Evolutionary conservation across 2,113 vertebrate genomes (phyloP).

Genomic region (Vombatus ursinus): DNA sequence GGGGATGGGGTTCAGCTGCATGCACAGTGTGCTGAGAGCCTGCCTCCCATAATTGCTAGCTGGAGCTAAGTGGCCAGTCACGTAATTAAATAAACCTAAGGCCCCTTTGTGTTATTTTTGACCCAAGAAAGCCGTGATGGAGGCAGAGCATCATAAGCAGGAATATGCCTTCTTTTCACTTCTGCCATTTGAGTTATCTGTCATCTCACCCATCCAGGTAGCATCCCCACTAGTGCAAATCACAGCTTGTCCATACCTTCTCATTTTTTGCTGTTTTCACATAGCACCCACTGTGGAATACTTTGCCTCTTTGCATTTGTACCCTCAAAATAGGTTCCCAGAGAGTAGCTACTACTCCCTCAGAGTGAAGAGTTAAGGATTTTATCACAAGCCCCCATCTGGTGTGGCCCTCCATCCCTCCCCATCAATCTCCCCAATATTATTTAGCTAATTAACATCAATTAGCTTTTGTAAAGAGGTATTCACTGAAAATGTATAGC

Average conservation of each 20-base stretch:
- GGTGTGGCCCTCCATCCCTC: background rate
- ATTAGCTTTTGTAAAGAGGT: background rate
- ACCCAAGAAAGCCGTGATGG: background rate
- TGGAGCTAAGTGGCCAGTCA: background rate
- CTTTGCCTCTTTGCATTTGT: background rate
- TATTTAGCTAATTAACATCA: background rate
- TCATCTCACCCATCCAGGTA: background rate
- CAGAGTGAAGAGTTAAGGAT: background rate
- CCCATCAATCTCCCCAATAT: background rate
- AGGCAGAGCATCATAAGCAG: background rate
- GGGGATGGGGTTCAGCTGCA: background rate
- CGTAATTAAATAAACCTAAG: background rate
- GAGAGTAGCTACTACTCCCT: background rate
- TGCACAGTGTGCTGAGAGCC: background rate
- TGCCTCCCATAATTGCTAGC: background rate
- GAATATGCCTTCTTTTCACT: background rate
- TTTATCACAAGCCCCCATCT: background rate
- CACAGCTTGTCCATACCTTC: background rate
- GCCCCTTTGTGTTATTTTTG: background rate
- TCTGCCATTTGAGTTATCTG: background rate
- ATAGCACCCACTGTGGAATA: background rate
- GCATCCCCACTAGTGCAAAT: background rate
- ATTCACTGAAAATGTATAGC: background rate
- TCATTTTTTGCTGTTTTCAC: background rate
- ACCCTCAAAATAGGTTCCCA: background rate